Evolutionary conservation across 1,140 invertebrate genomes (phyloP).

Genomic region (Drosophila serrata): DNA sequence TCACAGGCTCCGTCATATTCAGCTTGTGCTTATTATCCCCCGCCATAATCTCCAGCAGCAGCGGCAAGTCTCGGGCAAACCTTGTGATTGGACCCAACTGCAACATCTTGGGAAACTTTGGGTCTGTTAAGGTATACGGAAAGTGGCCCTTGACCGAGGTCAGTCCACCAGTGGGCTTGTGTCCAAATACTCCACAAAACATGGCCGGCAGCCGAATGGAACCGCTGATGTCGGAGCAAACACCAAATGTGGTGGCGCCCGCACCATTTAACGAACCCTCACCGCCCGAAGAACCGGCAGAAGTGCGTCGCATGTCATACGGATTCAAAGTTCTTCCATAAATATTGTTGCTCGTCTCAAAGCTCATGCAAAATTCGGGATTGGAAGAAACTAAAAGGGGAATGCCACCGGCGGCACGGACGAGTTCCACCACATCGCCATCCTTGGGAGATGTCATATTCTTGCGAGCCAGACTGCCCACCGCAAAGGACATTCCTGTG

Average conservation of each 20-base stretch:
- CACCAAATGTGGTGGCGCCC: conserved; percentile 91
- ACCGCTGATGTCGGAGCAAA: conserved; percentile 95
- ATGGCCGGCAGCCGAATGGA: conserved; percentile 95
- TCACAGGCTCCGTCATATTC: conserved; percentile 86
- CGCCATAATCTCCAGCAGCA: conserved; percentile 89
- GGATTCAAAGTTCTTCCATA: conserved; percentile 93
- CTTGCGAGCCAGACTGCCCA: conserved; percentile 87
- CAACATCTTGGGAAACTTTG: conserved; percentile 69
- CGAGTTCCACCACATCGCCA: conserved; percentile 87
- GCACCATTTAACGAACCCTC: conserved; percentile 90
- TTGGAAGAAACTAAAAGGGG: conserved; percentile 92
- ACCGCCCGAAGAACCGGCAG: conserved; percentile 92
- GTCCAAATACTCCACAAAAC: conserved; percentile 95
- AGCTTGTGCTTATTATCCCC: conserved; percentile 84
- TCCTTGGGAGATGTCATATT: conserved; percentile 88
- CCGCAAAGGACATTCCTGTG: conserved; percentile 86
- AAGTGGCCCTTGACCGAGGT: conserved; percentile 88
- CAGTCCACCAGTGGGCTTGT: conserved; percentile 91
- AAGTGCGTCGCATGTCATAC: conserved; percentile 88
- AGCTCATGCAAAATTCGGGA: conserved; percentile 91
- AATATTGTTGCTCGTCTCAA: conserved; percentile 90
- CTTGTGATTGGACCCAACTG: conserved; percentile 92
- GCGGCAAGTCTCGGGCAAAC: conserved; percentile 91
- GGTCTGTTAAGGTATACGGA: conserved; percentile 82
- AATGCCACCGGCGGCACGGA: conserved; percentile 91